Conservation (phyloP, 1,140 invertebrate genomes). For the Luehdorfia chinensis region DNA sequence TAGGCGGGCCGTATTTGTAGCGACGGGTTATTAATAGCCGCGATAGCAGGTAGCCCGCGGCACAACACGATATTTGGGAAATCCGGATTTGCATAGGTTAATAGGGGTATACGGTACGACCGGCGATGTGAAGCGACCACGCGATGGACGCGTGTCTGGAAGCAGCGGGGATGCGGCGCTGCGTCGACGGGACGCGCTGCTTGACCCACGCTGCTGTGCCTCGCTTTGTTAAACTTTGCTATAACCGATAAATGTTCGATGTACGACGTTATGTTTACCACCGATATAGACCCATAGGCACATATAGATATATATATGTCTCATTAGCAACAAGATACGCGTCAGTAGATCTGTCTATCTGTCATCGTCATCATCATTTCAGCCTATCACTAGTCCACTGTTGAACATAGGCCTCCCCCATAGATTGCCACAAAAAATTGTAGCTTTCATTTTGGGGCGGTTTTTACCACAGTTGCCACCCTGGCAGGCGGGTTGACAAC, state of each 20-base stretch:
- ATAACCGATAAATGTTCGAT: constrained; percentile 14
- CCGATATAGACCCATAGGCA: background rate
- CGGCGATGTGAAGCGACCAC: constrained; percentile 40
- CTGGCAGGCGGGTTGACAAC: no score
- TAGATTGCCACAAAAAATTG: no score
- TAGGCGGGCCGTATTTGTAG: constrained; percentile 50
- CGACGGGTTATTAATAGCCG: constrained; percentile 65
- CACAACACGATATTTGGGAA: constrained; percentile 63
- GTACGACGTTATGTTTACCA: constrained; percentile 3
- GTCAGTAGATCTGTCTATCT: no score
- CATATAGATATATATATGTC: background rate
- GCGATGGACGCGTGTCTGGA: constrained; percentile 25
- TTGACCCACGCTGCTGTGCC: constrained; percentile 22
- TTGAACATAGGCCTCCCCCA: no score
- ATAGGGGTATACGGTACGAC: constrained; percentile 50
- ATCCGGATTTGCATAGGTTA: constrained; percentile 75
- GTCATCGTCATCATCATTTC: no score
- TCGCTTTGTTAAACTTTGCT: constrained; percentile 8
- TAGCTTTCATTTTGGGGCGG: no score
- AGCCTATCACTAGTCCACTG: no score
- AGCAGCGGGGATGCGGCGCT: constrained; percentile 15
- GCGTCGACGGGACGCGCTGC: constrained; percentile 16
- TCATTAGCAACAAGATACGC: background rate
- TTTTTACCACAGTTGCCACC: no score
- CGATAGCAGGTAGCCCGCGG: constrained; percentile 65